A percentile compares a stretch with the other conserved stretches of the same genome.
Evolutionary conservation across 2,113 vertebrate genomes (phyloP).

Genomic region (Capricornis sumatraensis): DNA sequence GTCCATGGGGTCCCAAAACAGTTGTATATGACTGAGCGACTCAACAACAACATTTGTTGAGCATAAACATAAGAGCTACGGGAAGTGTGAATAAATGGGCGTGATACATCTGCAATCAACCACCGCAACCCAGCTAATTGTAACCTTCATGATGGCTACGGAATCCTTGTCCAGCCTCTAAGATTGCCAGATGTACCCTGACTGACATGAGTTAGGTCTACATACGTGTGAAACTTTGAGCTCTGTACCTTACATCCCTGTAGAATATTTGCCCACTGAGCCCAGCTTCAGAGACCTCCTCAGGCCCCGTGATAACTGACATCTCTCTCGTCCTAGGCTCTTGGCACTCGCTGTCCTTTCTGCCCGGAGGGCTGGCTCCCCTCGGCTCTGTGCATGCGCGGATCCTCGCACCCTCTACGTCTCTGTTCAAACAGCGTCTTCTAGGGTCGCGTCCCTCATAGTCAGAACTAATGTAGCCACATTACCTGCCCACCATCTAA

Average conservation of each 20-base stretch:
- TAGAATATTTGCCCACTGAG: background rate
- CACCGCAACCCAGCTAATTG: conserved; percentile 5
- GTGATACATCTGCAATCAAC: background rate
- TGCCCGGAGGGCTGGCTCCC: background rate
- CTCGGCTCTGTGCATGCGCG: fast-evolving
- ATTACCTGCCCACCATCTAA: no score
- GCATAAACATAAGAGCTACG: conserved; percentile 24
- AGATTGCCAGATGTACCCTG: background rate
- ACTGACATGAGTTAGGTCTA: background rate
- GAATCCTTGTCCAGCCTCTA: conserved; percentile 18
- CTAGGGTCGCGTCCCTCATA: background rate
- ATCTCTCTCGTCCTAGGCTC: fast-evolving
- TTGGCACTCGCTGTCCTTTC: background rate
- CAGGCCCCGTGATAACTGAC: background rate
- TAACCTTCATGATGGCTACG: background rate
- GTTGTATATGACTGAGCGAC: background rate
- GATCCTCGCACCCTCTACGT: background rate
- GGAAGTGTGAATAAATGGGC: background rate
- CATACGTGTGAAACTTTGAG: background rate
- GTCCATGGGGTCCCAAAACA: background rate
- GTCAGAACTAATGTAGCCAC: background rate
- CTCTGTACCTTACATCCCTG: background rate
- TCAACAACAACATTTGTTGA: background rate
- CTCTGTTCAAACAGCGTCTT: background rate
- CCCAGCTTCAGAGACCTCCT: background rate